Percentiles rank a stretch among this genome's conserved stretches.
These are phyloP conservation scores for Xylophagus ater DNA, from an alignment of 2,888 invertebrate genomes.

Conservation along the genomic window DNA sequence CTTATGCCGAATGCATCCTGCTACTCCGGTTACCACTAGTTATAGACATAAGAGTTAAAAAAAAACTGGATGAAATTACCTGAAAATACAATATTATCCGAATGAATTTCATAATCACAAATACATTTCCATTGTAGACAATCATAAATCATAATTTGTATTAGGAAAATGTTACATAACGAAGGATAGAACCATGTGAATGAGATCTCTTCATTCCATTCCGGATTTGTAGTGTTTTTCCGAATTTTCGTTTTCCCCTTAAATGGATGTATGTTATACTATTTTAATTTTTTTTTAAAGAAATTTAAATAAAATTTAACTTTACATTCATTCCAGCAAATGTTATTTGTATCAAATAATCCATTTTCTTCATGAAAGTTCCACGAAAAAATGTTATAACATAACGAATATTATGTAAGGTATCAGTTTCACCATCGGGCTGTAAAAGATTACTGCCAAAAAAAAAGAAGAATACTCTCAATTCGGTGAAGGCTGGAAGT, in stretches of 20 bases:
- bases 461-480: too few relatives aligned
- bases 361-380: conserved; percentile 35
- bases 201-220: conserved; percentile 65
- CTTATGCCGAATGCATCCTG: too few relatives aligned
- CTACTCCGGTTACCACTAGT: too few relatives aligned
- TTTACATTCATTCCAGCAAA: conserved; percentile 28
- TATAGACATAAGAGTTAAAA: too few relatives aligned
- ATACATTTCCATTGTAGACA: conserved; percentile 38
- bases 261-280: conserved; percentile 21
- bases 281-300: not conserved
- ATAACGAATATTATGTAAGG: conserved; percentile 44
- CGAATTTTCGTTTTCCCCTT: conserved; percentile 56
- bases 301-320: not conserved
- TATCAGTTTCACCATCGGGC: conserved; percentile 41
- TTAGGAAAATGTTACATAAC: conserved; percentile 56
- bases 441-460: conserved; percentile 62
- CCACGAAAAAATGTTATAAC: conserved; percentile 47
- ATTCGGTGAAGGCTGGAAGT: too few relatives aligned
- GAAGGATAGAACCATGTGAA: conserved; percentile 77
- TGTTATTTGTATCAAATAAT: conserved; percentile 32
- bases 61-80: too few relatives aligned
- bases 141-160: conserved; percentile 47
- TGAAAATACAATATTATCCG: conserved; percentile 32
- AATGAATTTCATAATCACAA: conserved; percentile 29
- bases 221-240: conserved; percentile 50